These are phyloP conservation scores for Leucozona laternaria DNA, from an alignment of 2,888 invertebrate genomes.

Conservation along the genomic window DNA sequence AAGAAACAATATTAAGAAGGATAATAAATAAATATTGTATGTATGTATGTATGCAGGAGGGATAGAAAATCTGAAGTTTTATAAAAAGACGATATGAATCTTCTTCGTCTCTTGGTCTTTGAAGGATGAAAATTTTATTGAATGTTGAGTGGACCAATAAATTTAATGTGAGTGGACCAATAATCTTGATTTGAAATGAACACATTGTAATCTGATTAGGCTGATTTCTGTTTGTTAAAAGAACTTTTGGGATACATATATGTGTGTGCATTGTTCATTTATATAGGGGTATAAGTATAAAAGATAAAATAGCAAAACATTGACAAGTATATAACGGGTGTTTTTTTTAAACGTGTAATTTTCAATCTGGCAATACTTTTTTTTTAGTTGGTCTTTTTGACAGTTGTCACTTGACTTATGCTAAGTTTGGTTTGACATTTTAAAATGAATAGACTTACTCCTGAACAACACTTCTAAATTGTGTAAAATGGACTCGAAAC, in stretches of 20 bases:
- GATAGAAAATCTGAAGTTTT: constrained; percentile 1
- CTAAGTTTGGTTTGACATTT: too few relatives aligned
- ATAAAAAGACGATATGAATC: background rate
- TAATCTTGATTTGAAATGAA: background rate
- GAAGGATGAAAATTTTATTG: background rate
- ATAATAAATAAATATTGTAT: background rate
- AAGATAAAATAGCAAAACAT: background rate
- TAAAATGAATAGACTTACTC: too few relatives aligned
- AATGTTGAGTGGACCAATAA: constrained; percentile 12
- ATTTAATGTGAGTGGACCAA: background rate
- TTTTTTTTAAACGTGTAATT: too few relatives aligned
- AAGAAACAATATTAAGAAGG: constrained; percentile 16
- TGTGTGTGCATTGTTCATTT: background rate
- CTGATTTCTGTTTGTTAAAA: background rate
- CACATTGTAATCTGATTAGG: background rate
- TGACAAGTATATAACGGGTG: too few relatives aligned
- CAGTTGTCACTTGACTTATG: too few relatives aligned
- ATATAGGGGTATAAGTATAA: background rate
- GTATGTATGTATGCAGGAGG: background rate
- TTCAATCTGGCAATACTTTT: too few relatives aligned
- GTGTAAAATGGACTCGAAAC: too few relatives aligned
- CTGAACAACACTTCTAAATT: too few relatives aligned
- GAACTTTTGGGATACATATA: background rate
- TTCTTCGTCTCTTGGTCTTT: background rate
- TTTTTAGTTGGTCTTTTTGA: too few relatives aligned